phyloP scores from a whole-genome alignment of 2,888 invertebrate genomes.

The Chrysodeixis includens region DNA sequence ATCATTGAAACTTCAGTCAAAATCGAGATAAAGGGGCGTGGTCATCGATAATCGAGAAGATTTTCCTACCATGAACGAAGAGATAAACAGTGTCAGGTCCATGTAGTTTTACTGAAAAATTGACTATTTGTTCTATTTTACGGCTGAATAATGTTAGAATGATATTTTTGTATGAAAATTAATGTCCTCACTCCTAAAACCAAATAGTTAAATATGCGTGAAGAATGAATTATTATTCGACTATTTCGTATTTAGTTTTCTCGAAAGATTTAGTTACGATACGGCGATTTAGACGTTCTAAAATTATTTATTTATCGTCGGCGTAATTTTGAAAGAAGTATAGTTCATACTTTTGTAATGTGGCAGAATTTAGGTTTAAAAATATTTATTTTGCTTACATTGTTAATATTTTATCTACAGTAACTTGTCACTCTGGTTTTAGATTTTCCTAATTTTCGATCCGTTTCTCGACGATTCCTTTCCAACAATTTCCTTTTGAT shows the following conservation, averaged over 20 bases:
- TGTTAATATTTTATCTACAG: too few relatives aligned
- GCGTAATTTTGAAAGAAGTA: background rate
- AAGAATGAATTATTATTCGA: constrained; percentile 17
- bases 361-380: too few relatives aligned
- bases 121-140: background rate
- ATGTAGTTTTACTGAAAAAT: constrained; percentile 14
- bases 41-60: constrained; percentile 66
- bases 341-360: too few relatives aligned
- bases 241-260: constrained; percentile 16
- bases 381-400: too few relatives aligned
- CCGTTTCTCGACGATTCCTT: background rate
- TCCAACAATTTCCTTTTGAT: constrained; percentile 14
- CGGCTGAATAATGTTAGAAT: background rate
- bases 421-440: background rate
- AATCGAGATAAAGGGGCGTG: constrained; percentile 76
- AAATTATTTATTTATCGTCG: background rate
- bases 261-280: background rate
- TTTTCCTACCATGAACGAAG: constrained; percentile 53
- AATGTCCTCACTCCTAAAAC: background rate
- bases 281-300: background rate
- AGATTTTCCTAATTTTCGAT: background rate
- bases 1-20: constrained; percentile 79
- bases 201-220: background rate
- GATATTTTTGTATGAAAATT: background rate
- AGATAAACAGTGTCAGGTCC: constrained; percentile 46